A percentile compares a stretch with the other conserved stretches of the same genome.
phyloP scores from a whole-genome alignment of 2,113 vertebrate genomes.

The Cephalopholis sonnerati region DNA sequence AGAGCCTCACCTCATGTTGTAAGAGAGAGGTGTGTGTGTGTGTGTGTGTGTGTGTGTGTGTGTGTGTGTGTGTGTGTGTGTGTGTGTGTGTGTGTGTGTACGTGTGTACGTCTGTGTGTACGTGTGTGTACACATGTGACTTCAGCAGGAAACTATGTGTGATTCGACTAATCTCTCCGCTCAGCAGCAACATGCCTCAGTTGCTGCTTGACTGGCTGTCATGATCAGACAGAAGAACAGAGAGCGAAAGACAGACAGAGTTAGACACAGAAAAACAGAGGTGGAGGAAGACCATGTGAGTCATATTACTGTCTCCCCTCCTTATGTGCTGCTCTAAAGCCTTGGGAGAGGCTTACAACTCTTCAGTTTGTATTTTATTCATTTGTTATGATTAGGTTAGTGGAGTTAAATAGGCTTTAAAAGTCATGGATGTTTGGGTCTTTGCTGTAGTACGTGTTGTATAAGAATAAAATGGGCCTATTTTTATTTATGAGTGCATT shows the following conservation, averaged over 20 bases:
- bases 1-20: constrained; percentile 29
- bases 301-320: constrained; percentile 10
- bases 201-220: constrained; percentile 16
- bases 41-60: not conserved
- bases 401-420: constrained; percentile 2
- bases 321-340: constrained; percentile 14
- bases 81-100: constrained; percentile 12
- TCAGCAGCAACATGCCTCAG: constrained; percentile 34
- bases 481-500: not conserved
- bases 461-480: not conserved
- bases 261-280: not conserved
- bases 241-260: not conserved
- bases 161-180: constrained; percentile 25
- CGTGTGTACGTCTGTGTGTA: not conserved
- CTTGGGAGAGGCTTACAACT: constrained; percentile 48
- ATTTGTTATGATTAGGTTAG: constrained; percentile 34
- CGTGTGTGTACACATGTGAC: constrained; percentile 50
- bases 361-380: constrained; percentile 14
- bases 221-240: not conserved
- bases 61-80: constrained; percentile 45
- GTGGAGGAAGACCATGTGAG: constrained; percentile 23
- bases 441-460: constrained; percentile 7
- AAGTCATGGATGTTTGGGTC: not conserved
- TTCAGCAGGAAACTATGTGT: constrained; percentile 62
- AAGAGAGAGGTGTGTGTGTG: not conserved